These are phyloP conservation scores for Agapornis roseicollis DNA, from an alignment of 2,113 vertebrate genomes.

Conservation along the genomic window DNA sequence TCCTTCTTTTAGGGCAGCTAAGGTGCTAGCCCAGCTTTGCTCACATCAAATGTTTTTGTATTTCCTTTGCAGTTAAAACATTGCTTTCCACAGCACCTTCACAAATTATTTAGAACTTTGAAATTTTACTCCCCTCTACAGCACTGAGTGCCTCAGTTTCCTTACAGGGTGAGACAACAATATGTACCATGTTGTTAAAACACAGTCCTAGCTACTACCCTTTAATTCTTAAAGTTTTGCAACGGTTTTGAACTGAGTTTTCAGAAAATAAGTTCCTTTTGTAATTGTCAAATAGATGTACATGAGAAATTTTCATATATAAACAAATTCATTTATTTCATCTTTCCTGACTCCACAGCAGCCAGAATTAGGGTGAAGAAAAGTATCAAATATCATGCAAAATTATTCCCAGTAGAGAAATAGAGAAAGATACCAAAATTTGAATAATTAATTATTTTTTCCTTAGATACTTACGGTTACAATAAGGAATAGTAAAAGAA, in stretches of 20 bases:
- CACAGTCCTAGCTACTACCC: background rate
- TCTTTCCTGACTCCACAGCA: background rate
- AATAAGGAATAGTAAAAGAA: background rate
- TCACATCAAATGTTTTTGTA: background rate
- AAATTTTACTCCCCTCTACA: background rate
- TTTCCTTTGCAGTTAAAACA: background rate
- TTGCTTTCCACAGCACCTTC: background rate
- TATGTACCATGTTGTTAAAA: background rate
- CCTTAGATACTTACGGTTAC: background rate
- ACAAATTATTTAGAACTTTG: background rate
- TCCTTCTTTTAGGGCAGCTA: background rate
- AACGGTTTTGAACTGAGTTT: background rate
- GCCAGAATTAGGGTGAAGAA: background rate
- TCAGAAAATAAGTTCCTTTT: background rate
- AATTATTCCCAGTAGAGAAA: background rate
- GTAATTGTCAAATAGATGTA: background rate
- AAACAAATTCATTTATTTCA: background rate
- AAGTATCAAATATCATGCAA: background rate
- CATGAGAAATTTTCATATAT: background rate
- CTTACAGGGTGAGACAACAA: background rate
- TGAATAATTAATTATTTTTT: background rate
- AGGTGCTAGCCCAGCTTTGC: background rate
- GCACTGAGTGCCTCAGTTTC: background rate
- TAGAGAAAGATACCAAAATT: background rate
- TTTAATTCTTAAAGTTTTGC: background rate